phyloP scores from a whole-genome alignment of 2,797 vertebrate genomes.

The Pantherophis alleghaniensis region DNA sequence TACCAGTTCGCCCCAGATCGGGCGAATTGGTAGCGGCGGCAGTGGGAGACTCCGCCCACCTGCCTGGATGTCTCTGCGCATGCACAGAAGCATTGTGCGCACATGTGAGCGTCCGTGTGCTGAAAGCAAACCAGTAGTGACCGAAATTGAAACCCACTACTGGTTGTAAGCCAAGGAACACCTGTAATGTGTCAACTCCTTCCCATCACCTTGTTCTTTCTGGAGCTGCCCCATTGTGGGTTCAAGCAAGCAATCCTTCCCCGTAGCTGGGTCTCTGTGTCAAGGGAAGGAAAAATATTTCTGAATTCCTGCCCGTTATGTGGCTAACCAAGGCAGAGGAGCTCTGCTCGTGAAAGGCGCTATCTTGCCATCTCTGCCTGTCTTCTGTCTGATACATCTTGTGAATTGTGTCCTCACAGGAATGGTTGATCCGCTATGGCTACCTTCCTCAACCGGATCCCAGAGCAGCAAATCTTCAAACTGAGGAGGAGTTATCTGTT shows the following conservation, averaged over 20 bases:
- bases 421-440: constrained; percentile 89
- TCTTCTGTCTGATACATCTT: background rate
- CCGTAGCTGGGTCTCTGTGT: background rate
- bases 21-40: too few species aligned
- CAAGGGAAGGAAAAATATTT: background rate
- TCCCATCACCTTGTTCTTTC: background rate
- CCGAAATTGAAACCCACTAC: too few species aligned
- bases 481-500: constrained; percentile 72
- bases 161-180: background rate
- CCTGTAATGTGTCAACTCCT: background rate
- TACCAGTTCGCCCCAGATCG: too few species aligned
- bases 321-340: background rate
- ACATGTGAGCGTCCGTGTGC: too few species aligned
- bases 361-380: too few species aligned
- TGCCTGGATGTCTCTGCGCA: too few species aligned
- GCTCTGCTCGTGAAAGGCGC: too few species aligned
- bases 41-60: too few species aligned
- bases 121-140: too few species aligned
- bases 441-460: constrained; percentile 84
- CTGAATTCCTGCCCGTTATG: background rate
- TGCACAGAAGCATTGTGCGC: too few species aligned
- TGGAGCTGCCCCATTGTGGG: background rate
- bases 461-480: constrained; percentile 79
- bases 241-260: background rate
- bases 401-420: constrained; percentile 65